A percentile compares a stretch with the other conserved stretches of the same genome.
phyloP scores from a whole-genome alignment of 2,797 vertebrate species.

The Taeniopygia guttata region DNA sequence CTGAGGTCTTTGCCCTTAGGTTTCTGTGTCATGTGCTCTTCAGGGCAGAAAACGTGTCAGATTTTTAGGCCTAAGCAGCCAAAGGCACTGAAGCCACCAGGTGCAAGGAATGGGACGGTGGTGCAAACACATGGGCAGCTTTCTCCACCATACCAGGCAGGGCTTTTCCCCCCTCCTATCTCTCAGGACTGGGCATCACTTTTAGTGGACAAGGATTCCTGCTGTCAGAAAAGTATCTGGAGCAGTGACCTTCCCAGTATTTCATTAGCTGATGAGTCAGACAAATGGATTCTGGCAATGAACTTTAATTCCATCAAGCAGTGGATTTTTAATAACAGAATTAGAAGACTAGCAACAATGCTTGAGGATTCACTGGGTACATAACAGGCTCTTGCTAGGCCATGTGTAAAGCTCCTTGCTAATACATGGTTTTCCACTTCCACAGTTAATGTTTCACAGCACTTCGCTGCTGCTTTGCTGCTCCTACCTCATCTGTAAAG shows the following conservation, averaged over 20 bases:
- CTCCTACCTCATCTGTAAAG: background rate
- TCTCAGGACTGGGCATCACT: background rate
- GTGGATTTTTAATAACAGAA: background rate
- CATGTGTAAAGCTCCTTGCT: background rate
- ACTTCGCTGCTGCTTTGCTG: background rate
- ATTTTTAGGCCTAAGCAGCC: background rate
- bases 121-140: background rate
- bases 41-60: background rate
- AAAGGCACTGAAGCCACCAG: background rate
- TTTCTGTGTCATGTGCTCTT: background rate
- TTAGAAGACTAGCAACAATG: background rate
- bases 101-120: background rate
- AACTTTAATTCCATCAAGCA: slow-evolving; percentile 10
- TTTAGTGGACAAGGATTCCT: background rate
- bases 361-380: background rate
- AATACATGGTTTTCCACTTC: background rate
- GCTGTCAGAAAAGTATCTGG: background rate
- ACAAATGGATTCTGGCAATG: background rate
- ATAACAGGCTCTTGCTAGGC: background rate
- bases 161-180: background rate
- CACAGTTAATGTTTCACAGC: background rate
- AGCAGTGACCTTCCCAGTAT: background rate
- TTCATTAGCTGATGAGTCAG: background rate
- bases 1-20: background rate
- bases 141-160: background rate